Evolutionary conservation across 2,797 vertebrate species (phyloP).

Genomic region (Petrocephalus schoutedeni): DNA sequence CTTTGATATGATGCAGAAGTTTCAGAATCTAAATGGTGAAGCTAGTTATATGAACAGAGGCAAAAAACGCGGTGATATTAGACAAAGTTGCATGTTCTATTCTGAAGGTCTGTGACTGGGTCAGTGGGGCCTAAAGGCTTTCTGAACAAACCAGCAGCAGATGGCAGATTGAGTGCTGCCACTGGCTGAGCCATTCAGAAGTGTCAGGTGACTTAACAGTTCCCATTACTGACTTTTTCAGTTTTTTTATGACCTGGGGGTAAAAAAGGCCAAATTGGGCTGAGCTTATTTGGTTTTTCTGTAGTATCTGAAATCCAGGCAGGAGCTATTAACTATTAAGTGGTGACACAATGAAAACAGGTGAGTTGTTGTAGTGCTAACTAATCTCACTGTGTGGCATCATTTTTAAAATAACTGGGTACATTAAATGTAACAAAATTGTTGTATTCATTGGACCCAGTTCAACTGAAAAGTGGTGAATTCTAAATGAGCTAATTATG

Average conservation of each 20-base stretch:
- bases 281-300: background rate
- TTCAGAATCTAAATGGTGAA: background rate
- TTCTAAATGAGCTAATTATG: background rate
- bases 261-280: background rate
- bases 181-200: background rate
- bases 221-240: background rate
- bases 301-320: background rate
- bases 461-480: conserved; percentile 2
- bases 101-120: background rate
- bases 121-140: background rate
- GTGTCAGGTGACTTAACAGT: background rate
- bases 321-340: background rate
- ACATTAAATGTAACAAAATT: background rate
- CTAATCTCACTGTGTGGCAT: background rate
- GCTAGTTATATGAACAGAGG: background rate
- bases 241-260: background rate
- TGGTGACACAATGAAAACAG: background rate
- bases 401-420: background rate
- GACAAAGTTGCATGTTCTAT: background rate
- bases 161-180: background rate
- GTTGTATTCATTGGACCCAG: background rate
- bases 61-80: background rate
- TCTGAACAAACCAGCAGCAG: background rate
- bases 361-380: background rate
- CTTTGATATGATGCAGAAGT: background rate